Base-by-base conservation (phyloP, 2,888 invertebrate genomes). In the Drosophila pseudotakahashii region DNA sequence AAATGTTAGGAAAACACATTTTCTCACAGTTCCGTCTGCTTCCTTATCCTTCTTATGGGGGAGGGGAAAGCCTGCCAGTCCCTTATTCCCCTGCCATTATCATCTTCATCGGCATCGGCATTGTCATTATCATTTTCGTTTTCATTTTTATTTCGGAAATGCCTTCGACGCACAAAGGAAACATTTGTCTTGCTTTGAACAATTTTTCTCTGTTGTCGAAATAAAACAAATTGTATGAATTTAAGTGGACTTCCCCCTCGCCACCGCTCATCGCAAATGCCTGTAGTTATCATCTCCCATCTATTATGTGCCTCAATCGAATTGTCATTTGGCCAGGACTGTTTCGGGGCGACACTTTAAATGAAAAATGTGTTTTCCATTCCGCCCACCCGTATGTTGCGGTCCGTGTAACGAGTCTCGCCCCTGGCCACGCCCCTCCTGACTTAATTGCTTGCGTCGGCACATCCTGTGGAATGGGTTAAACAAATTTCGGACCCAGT, bases 151-250 rank as follows among this genome's bases (percentile, higher is more conserved):
- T 81, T 82, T 58, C 48, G 42, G 72, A 78, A 72, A 82, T 68
- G 63, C 64, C 62, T 64, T 80, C 87, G 53, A 58, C 61, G 61
- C 67, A 70, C 66, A 63, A 69, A 62, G 45, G 69, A 48, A 48
- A 67, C 84, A 88, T 88, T 82, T 88, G 86, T 82, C 88, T 82
- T 82, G 73, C 51, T 51, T 53, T 58, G 52, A 58, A 67, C 66
- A 63, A 71, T 73, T 70, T 70, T 73, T 70, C 73, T 69, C 45
- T 16, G 39, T 69, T 66, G 70, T 73, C 68, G 55, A 79, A 88
- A 85, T 70, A 64, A 76, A 75, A 85, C 73, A 88, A 88, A 82
- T 82, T 85, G 86, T 79, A 57, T 32, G 79, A 76, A 74, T 79
- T 81, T 71, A 77, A 82, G 73, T 70, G 66, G 42, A 60, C 48